Evolutionary conservation across 2,888 invertebrate species (phyloP).

Genomic region (Odontomyia ornata): DNA sequence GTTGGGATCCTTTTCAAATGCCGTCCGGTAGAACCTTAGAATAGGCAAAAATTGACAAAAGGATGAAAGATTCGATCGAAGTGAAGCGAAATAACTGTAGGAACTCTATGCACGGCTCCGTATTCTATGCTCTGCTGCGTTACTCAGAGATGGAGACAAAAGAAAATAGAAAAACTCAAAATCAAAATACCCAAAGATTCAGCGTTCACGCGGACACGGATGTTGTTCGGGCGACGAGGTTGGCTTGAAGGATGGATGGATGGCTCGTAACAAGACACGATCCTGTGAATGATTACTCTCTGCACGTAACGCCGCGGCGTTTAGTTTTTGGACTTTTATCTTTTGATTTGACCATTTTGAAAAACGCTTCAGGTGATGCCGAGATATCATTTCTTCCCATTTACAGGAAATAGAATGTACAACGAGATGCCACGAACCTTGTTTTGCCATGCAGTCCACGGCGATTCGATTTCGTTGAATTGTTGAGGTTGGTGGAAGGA

Average conservation of each 20-base stretch:
- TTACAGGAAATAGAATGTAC: constrained; percentile 6
- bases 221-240: background rate
- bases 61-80: constrained; percentile 41
- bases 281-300: constrained; percentile 27
- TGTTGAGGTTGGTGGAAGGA: background rate
- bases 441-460: too few species aligned
- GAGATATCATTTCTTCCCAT: constrained; percentile 2
- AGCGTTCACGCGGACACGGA: background rate
- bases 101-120: too few species aligned
- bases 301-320: constrained; percentile 20
- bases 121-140: too few species aligned
- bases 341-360: background rate
- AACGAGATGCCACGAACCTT: background rate
- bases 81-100: background rate
- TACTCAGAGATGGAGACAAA: too few species aligned
- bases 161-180: background rate
- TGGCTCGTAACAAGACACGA: background rate
- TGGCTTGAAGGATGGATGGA: background rate
- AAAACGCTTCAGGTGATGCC: constrained; percentile 32
- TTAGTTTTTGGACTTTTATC: constrained; percentile 20
- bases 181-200: background rate
- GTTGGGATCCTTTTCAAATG: constrained; percentile 42
- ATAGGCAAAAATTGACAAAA: constrained; percentile 37
- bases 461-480: background rate
- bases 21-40: constrained; percentile 30